These are phyloP conservation scores for Mamestra brassicae DNA, from an alignment of 2,888 invertebrate species.

Conservation along the genomic window DNA sequence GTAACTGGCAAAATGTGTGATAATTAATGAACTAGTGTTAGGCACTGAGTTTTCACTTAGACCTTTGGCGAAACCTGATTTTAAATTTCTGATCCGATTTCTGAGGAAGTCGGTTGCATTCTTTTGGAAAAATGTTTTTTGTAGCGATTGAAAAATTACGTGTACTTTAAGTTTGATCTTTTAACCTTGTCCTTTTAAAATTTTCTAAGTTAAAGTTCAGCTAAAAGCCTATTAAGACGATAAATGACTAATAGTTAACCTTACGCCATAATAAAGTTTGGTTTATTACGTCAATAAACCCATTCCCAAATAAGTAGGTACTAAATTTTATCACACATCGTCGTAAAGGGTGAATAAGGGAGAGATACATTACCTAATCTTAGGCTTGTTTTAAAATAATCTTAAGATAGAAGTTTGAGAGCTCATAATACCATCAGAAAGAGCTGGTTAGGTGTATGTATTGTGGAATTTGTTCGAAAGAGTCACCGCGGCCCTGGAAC, in stretches of 20 bases:
- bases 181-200: no score
- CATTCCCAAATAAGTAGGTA: conserved; percentile 29
- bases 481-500: no score
- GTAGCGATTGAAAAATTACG: neutral
- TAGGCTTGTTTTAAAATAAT: neutral
- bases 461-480: no score
- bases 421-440: no score
- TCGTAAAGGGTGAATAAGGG: conserved; percentile 23
- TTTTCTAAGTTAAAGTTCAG: neutral
- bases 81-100: no score
- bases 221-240: conserved; percentile 19
- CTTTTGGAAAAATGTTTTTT: no score
- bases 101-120: no score
- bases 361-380: conserved; percentile 17
- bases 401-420: neutral
- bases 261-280: conserved; percentile 27
- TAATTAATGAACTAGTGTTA: no score
- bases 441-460: no score
- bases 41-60: no score
- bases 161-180: neutral
- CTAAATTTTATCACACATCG: conserved; percentile 31
- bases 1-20: no score
- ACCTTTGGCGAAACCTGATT: no score
- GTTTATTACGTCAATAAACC: conserved; percentile 50
- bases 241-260: conserved; percentile 22